phyloP scores from a whole-genome alignment of 37 sponge, comb jelly and placozoan genomes.

The Haliclona indistincta region DNA sequence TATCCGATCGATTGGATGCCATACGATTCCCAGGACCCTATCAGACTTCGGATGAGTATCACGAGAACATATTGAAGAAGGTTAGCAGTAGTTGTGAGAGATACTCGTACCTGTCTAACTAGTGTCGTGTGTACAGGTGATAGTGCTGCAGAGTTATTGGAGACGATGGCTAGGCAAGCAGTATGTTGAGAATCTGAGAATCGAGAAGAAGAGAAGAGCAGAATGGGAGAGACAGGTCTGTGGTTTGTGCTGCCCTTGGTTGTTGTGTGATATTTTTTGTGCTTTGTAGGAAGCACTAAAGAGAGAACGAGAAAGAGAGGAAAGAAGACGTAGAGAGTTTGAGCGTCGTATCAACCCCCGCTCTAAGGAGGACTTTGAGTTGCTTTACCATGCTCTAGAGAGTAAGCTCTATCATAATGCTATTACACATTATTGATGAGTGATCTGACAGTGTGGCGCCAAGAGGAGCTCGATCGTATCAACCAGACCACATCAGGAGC shows the following conservation, averaged over 20 bases:
- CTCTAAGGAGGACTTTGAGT: constrained; percentile 92
- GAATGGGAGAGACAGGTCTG: constrained; percentile 72
- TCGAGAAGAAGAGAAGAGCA: constrained; percentile 35
- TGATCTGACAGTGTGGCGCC: constrained; percentile 79
- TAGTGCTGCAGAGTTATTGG: constrained; percentile 82
- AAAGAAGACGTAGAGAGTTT: constrained; percentile 72
- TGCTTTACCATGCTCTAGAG: constrained; percentile 90
- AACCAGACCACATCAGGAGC: constrained; percentile 74
- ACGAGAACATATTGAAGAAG: constrained; percentile 59
- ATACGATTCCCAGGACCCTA: constrained; percentile 57
- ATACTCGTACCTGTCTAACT: background rate
- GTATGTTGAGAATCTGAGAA: constrained; percentile 67
- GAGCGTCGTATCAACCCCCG: constrained; percentile 85
- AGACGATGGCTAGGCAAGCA: constrained; percentile 76
- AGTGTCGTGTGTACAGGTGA: constrained; percentile 46
- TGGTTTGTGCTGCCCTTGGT: background rate
- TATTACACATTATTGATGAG: background rate
- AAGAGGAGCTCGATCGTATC: constrained; percentile 80
- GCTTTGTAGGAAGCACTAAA: constrained; percentile 29
- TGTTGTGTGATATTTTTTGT: background rate
- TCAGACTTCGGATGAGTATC: constrained; percentile 85
- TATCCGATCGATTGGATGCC: constrained; percentile 49
- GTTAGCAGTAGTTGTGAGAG: constrained; percentile 16
- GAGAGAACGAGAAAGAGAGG: constrained; percentile 73
- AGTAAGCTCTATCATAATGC: constrained; percentile 34